Percentiles rank a stretch among this genome's conserved stretches.
Conservation (phyloP, 2,113 vertebrate species). For the Cepphus grylle region DNA sequence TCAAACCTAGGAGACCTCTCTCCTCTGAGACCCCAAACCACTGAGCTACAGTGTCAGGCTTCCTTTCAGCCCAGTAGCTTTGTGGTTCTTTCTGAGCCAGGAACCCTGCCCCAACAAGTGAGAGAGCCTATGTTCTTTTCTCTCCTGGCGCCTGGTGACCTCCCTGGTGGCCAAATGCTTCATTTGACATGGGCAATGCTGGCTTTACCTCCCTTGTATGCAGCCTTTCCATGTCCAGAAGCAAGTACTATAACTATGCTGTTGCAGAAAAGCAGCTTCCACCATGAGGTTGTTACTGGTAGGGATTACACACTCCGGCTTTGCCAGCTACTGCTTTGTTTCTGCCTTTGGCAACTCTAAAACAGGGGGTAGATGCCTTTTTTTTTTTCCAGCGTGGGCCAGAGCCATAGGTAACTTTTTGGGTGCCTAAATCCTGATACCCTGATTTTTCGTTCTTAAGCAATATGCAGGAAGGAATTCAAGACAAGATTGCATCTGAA, state of each 20-base stretch:
- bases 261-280: not conserved
- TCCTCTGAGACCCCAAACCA: not conserved
- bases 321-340: not conserved
- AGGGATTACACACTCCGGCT: not conserved
- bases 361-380: not conserved
- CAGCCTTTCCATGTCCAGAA: not conserved
- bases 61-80: not conserved
- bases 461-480: not conserved
- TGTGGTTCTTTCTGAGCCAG: not conserved
- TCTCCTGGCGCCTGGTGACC: not conserved
- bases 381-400: not conserved
- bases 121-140: not conserved
- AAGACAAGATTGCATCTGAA: not conserved
- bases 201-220: fast-evolving
- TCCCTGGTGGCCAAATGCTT: fast-evolving
- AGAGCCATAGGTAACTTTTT: not conserved
- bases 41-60: not conserved
- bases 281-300: not conserved
- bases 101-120: not conserved
- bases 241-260: not conserved
- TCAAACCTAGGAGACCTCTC: not conserved
- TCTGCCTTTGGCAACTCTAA: not conserved
- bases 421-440: not conserved
- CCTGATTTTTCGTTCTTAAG: not conserved
- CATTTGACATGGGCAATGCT: not conserved